A percentile compares a stretch with the other conserved stretches of the same genome.
These are phyloP conservation scores for Eupithecia pulchellata DNA, from an alignment of 2,888 invertebrate species.

Conservation along the genomic window DNA sequence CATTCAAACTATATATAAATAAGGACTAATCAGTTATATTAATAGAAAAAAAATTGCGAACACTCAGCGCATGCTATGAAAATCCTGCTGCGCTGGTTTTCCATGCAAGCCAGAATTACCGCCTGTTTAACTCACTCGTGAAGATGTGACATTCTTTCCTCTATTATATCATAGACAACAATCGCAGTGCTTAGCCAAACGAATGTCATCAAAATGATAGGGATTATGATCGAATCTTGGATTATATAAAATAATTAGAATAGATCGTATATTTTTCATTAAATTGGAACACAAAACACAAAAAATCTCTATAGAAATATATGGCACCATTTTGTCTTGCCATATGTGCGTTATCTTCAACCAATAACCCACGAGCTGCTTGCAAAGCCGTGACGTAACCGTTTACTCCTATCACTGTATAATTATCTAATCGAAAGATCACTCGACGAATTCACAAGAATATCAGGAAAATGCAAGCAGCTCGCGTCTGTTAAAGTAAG, in stretches of 20 bases:
- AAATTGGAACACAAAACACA: not conserved
- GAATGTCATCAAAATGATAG: not conserved
- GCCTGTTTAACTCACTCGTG: too few species aligned
- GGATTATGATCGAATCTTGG: not conserved
- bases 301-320: not conserved
- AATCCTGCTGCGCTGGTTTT: too few species aligned
- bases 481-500: conserved; percentile 48
- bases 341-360: conserved; percentile 31
- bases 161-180: too few species aligned
- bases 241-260: too few species aligned
- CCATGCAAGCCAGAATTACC: too few species aligned
- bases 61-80: too few species aligned
- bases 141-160: too few species aligned
- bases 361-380: conserved; percentile 16
- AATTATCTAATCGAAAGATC: conserved; percentile 54
- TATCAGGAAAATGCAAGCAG: conserved; percentile 48
- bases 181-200: not conserved
- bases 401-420: conserved; percentile 41
- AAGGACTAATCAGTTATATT: too few species aligned
- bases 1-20: too few species aligned
- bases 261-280: too few species aligned
- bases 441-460: conserved; percentile 50
- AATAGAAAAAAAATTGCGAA: too few species aligned
- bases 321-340: conserved; percentile 15
- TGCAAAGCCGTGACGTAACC: conserved; percentile 24